Base-by-base conservation (phyloP, 1,140 invertebrate genomes). In the Drosophila tani region DNA sequence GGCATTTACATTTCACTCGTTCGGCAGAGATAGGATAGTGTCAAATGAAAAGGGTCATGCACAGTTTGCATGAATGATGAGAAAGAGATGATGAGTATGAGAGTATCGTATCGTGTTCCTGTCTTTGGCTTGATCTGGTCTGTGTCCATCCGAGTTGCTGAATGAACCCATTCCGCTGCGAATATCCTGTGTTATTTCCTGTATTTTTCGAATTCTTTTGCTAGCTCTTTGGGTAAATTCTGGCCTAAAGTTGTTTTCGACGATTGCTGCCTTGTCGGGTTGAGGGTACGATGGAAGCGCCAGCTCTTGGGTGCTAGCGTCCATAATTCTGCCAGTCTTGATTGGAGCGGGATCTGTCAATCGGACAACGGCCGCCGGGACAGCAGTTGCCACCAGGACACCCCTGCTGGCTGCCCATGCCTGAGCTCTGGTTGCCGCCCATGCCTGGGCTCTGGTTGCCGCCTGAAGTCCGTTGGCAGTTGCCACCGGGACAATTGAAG, bases 341-440 rank as follows among this genome's bases (percentile, higher is more conserved):
- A 35, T 24, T 24, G 21, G 14, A 21, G 21, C 50, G 43, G 7
- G 32, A 3, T n/a, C 47, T 29, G 0, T 40, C 45, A 11, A 43
- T 19, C 27, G 45, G 19, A 27, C 83, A 76, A 3, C 19, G 40
- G n/a, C 79, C 70, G 15, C 70, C 64, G 15, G 63, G 63, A 47
- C 75, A 86, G 66, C 64, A 76, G 6, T 64, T 70, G 11, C 74
- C 66, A 21, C 74, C 75, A 32, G 63, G 56, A 29, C 82, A 84
- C 12, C 40, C 14, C 15, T 21, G 38, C 45, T 65, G 55, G 40
- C 67, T 8, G 47, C 56, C 5, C 57, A 9, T 45, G 12, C 60
- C 47, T 7, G 8, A 21, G 4, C 24, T 1, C 45, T 65, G 55
- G 40, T 64, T 8, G 47, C 21, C 35, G 47, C 56, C 5, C 51